A percentile compares a stretch with the other conserved stretches of the same genome.
Evolutionary conservation across 2,113 vertebrate genomes (phyloP).

Genomic region (Monarcha castaneiventris): DNA sequence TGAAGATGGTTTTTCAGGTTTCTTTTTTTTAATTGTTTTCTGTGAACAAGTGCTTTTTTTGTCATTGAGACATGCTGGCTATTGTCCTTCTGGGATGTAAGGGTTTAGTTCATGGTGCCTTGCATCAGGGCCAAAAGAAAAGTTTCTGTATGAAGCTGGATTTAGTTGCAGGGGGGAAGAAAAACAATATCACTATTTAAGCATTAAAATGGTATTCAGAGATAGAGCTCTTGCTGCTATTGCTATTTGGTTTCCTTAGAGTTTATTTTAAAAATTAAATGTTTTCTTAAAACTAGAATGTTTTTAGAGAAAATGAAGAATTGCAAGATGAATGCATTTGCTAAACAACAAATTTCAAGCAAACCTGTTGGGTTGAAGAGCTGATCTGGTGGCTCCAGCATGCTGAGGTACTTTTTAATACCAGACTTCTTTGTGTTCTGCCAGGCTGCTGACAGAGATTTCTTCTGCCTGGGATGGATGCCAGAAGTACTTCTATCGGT

Average conservation of each 20-base stretch:
- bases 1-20: not conserved
- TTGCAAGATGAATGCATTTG: not conserved
- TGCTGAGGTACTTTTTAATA: not conserved
- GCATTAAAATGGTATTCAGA: not conserved
- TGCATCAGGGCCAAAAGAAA: not conserved
- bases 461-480: constrained; percentile 87
- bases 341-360: not conserved
- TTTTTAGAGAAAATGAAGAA: not conserved
- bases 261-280: not conserved
- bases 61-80: not conserved
- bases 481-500: constrained; percentile 94
- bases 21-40: not conserved
- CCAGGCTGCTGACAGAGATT: constrained; percentile 86
- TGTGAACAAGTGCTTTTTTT: not conserved
- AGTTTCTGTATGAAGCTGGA: not conserved
- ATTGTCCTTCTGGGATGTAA: not conserved
- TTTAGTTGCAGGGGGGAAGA: not conserved
- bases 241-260: not conserved
- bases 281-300: not conserved
- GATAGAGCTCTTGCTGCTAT: not conserved
- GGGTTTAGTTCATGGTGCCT: not conserved
- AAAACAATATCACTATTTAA: not conserved
- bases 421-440: not conserved
- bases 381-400: not conserved
- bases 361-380: not conserved